Conservation (phyloP, 2,888 invertebrate species). For the Cantharis lateralis region DNA sequence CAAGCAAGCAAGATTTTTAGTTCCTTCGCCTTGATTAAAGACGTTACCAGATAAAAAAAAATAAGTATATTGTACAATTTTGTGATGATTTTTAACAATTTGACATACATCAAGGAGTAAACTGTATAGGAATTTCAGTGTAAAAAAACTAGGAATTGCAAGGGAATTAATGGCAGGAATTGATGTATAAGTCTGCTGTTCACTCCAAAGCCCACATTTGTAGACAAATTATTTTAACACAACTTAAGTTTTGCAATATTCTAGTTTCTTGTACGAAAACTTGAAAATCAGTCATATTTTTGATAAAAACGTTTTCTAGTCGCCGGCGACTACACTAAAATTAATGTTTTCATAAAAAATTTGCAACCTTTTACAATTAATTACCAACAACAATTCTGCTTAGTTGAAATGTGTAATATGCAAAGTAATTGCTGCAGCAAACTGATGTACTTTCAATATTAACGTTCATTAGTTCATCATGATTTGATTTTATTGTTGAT, state of each 20-base stretch:
- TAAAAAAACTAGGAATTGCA: no score
- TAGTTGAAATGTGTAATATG: not conserved
- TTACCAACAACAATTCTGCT: not conserved
- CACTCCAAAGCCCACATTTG: no score
- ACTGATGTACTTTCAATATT: not conserved
- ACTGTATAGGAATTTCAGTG: no score
- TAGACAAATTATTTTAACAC: no score
- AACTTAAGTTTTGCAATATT: no score
- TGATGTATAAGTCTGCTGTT: no score
- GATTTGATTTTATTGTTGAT: conserved; percentile 56
- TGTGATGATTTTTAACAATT: no score
- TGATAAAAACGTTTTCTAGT: not conserved
- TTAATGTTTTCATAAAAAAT: not conserved
- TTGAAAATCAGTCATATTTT: not conserved
- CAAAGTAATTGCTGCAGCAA: not conserved
- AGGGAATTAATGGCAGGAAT: no score
- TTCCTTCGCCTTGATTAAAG: not conserved
- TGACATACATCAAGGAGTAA: no score
- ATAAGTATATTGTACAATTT: no score
- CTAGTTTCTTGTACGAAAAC: not conserved
- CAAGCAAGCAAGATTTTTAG: not conserved
- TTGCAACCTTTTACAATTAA: not conserved
- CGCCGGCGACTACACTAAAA: not conserved
- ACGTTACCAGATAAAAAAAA: no score
- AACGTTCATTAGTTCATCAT: not conserved